Base-by-base conservation (phyloP, 1,140 invertebrate genomes). In the Vollenhovia emeryi region DNA sequence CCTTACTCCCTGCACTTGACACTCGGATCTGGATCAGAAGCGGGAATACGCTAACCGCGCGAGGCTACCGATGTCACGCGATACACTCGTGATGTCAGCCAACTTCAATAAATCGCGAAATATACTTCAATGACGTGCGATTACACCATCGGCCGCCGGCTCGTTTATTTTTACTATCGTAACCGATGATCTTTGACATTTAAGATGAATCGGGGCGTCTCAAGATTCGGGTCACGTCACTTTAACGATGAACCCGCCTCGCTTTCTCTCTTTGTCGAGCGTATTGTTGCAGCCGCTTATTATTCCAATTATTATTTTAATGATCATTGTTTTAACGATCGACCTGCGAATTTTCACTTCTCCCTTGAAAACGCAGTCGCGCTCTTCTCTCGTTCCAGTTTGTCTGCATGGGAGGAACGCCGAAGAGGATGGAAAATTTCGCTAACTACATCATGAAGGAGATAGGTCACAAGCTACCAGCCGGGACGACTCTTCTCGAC, bases 381-480 rank as follows among this genome's bases (percentile, higher is more conserved):
- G 27, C n/a, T 30, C 8, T 59, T 71, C 2, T 74, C 11, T 88
- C 86, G 69, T 95, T 96, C 45, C 94, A 99, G 98, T 99, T 99
- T 95, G 98, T 99, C 11, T 99, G 99, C 94, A 99, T 99, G 97
- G 99, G 99, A 64, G 99, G 99, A 11, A 99, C 98, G 18, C 98
- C 98, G 5, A 98, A 98, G 92, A 96, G 99, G 43, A 99, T 99
- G 98, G 97, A 98, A 94, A 96, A 97, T 89, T 99, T 99, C 94
- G 98, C 99, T 33, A 96, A 98, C 92, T 98, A 96, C 91, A 98
- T 99, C 86, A 98, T 98, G 97, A 96, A 97, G 86, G 97, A 99
- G 95, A 97, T 99, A 86, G 97, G 97, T 4, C 97, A 98, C 93
- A 98, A 98, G 94, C 95, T 99, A 86, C 98, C 98, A 0, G 97